Evolutionary conservation across 1,140 invertebrate genomes (phyloP).

Genomic region (Apis florea): DNA sequence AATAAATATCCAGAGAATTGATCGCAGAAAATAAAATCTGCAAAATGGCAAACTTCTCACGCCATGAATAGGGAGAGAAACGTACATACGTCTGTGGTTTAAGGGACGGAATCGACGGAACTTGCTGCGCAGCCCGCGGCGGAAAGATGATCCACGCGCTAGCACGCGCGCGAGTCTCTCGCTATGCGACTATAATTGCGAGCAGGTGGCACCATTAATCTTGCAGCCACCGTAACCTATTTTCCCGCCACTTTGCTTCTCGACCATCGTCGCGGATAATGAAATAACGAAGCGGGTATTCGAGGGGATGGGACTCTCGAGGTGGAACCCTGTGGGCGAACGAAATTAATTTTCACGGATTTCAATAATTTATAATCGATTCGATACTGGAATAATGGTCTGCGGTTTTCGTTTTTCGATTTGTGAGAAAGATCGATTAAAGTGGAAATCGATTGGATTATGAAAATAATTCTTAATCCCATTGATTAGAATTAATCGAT

Average conservation of each 20-base stretch:
- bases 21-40: no score
- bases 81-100: no score
- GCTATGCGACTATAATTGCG: conserved; percentile 66
- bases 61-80: no score
- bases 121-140: conserved; percentile 11
- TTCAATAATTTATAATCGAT: conserved; percentile 31
- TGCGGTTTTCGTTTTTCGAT: neutral
- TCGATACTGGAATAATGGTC: neutral
- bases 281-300: conserved; percentile 61
- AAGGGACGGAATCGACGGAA: neutral
- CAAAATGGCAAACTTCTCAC: no score
- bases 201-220: conserved; percentile 74
- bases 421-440: neutral
- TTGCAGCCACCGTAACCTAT: conserved; percentile 69
- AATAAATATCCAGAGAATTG: no score
- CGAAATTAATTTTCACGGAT: conserved; percentile 52
- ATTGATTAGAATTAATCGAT: no score
- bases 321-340: conserved; percentile 6
- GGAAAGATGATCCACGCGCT: conserved; percentile 19
- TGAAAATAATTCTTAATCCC: no score
- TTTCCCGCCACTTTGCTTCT: conserved; percentile 52
- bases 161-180: conserved; percentile 21
- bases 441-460: no score
- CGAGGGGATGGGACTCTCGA: neutral
- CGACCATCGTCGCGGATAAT: conserved; percentile 56